Conservation (phyloP, 1,140 invertebrate species). For the Coenobita brevimanus region DNA sequence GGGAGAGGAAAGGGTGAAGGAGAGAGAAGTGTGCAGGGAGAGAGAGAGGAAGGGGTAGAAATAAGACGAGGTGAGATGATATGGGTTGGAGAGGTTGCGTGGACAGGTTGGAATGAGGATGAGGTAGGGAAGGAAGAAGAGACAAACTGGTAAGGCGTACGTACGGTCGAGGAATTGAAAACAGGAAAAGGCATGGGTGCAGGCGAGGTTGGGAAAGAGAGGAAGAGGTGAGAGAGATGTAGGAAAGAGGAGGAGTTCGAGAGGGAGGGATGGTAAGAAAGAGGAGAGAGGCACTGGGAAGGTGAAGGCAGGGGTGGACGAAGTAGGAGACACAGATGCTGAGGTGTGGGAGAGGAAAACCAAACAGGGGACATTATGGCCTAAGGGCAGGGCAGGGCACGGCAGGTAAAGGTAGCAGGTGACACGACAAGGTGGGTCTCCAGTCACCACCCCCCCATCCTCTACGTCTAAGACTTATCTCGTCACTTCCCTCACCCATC, state of each 20-base stretch:
- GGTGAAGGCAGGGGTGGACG: not conserved
- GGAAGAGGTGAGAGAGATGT: not conserved
- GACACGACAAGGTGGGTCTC: too few relatives aligned
- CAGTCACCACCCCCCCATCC: too few relatives aligned
- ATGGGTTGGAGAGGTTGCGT: not conserved
- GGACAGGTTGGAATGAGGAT: not conserved
- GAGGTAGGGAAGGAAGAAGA: not conserved
- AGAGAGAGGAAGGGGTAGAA: not conserved
- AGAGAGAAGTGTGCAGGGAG: not conserved
- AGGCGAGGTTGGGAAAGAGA: not conserved
- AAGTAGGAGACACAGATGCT: not conserved
- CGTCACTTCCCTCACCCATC: too few relatives aligned
- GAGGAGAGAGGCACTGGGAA: not conserved
- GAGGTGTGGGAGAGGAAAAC: not conserved
- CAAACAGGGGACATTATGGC: too few relatives aligned
- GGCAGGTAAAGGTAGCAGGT: too few relatives aligned
- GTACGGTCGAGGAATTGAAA: too few relatives aligned
- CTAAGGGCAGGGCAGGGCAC: too few relatives aligned
- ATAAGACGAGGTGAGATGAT: not conserved
- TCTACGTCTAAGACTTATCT: too few relatives aligned
- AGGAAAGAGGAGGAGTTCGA: not conserved
- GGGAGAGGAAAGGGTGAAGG: not conserved
- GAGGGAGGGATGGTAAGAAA: not conserved
- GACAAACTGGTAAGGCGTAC: not conserved
- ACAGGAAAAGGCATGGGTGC: not conserved